Evolutionary conservation across 1,140 invertebrate genomes (phyloP), one percentile per base, ranked within the genome.

Genomic region (Zaprionus capensis): DNA sequence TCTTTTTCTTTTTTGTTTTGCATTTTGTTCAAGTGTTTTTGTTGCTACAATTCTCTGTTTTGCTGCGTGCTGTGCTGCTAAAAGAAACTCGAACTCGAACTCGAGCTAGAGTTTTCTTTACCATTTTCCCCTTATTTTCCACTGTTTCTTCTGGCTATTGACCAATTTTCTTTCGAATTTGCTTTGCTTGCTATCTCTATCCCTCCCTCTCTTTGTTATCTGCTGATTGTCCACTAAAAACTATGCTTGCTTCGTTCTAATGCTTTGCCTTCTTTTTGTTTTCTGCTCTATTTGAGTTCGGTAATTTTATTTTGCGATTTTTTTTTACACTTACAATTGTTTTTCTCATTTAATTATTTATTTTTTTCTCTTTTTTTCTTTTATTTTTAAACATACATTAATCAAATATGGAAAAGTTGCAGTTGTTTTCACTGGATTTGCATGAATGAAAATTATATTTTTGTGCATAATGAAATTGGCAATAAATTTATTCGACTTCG

Each of bases 211-310:
- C 63, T 71, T 66, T 78, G 80, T 86, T 69, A 80, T 80, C 78
- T 78, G 84, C 84, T 87, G 84, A 87, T 87, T 87, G 84, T 87
- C 84, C 84, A 87, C 84, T 87, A 87, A 87, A 80, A 88, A 90
- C 84, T 88, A 88, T 88, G 85, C 85, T 88, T 81, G 84, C 82
- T 78, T 76, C 78, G 70, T 78, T 72, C 78, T 72, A 66, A 76
- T 76, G 75, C 71, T 74, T 59, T 63, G 65, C 63, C 68, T 71
- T 71, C 63, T 64, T 34, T 75, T 72, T 46, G 9, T 57, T 67
- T 31, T 57, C 24, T 75, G 24, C 51, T 83, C 70, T 70, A 63
- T 74, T 78, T 75, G 56, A 69, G 61, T 65, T 65, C 49, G 31
- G 65, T 65, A 59, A 56, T 76, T 53, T 65, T 55, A 67, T 61